Percentiles rank a stretch among this genome's conserved stretches.
These are phyloP conservation scores for Rhinopithecus roxellana DNA, from an alignment of 2,113 vertebrate genomes.

Conservation along the genomic window DNA sequence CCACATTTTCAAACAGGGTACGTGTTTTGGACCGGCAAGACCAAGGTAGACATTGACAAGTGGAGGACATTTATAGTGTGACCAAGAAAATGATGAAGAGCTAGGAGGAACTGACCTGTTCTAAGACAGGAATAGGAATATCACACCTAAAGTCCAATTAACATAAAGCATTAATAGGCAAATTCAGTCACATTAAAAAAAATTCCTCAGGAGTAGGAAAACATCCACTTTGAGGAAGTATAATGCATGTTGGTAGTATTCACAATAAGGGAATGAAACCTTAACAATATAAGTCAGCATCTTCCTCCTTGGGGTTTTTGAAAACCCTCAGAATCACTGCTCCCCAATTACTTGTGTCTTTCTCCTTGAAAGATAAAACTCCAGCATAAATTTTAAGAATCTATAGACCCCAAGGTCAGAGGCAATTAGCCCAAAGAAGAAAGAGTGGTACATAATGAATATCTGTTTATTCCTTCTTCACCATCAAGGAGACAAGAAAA, in stretches of 20 bases:
- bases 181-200: background rate
- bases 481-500: background rate
- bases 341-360: background rate
- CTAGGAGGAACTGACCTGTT: background rate
- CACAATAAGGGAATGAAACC: background rate
- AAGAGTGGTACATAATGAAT: background rate
- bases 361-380: slow-evolving; percentile 43
- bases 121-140: background rate
- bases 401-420: background rate
- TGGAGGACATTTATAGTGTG: background rate
- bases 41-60: slow-evolving; percentile 35
- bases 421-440: background rate
- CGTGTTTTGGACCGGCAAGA: background rate
- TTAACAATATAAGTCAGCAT: background rate
- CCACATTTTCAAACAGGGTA: slow-evolving; percentile 28
- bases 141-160: background rate
- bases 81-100: slow-evolving; percentile 29
- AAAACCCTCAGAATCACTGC: background rate
- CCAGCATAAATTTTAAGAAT: slow-evolving; percentile 11
- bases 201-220: background rate
- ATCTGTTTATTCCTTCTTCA: background rate
- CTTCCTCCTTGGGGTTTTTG: background rate
- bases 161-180: background rate
- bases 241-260: background rate
- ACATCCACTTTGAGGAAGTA: background rate